Evolutionary conservation across 1,140 invertebrate species (phyloP).

Genomic region (Pseudomyrmex concolor): DNA sequence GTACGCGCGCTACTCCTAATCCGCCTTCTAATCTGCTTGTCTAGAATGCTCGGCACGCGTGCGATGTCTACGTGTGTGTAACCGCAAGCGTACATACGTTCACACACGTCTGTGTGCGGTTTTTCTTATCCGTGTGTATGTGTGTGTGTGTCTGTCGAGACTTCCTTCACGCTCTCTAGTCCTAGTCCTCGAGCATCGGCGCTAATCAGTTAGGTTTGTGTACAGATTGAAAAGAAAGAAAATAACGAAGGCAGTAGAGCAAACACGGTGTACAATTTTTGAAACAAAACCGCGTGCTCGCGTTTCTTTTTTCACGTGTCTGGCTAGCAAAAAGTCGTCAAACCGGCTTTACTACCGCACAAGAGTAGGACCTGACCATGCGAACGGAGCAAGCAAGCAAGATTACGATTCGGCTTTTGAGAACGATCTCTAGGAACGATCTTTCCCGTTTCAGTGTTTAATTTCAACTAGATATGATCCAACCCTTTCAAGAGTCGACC

Average conservation of each 20-base stretch:
- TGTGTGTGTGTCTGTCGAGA: neutral
- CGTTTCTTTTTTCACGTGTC: neutral
- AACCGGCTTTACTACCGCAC: neutral
- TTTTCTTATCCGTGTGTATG: neutral
- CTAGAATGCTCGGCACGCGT: neutral
- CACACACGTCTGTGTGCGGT: neutral
- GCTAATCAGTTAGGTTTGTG: neutral
- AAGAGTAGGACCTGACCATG: neutral
- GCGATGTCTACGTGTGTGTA: too few relatives aligned
- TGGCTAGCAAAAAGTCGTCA: neutral
- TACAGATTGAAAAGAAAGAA: neutral
- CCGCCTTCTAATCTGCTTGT: constrained; percentile 70
- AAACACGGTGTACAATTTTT: neutral
- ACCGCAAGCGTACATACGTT: neutral
- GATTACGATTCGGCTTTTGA: neutral
- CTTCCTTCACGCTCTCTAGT: constrained; percentile 6
- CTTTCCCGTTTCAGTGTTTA: neutral
- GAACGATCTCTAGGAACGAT: too few relatives aligned
- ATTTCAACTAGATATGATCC: neutral
- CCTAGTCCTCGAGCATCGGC: neutral
- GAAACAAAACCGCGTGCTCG: neutral
- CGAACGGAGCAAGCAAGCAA: neutral
- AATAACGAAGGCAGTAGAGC: neutral
- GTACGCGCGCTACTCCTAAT: constrained; percentile 72
- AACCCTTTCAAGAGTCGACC: constrained; percentile 16